Base-by-base conservation (phyloP, 2,888 invertebrate genomes). In the Nemotelus nigrinus region DNA sequence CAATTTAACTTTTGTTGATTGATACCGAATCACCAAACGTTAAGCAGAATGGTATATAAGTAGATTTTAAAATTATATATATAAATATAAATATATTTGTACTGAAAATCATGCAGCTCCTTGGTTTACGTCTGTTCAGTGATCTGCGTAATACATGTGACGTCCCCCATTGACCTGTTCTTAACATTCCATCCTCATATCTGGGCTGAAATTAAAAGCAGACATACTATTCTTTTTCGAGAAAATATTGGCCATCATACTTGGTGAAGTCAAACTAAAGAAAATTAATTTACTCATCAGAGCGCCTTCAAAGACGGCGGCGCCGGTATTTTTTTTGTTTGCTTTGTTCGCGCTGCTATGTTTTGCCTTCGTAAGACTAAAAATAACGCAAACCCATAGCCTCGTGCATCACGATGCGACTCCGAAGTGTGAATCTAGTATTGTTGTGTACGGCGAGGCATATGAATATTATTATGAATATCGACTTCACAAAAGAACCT, bases 221-320 rank as follows among this genome's bases (percentile, higher is more conserved):
- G 41, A 65, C 10, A 70, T 53, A 4, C 55, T 55, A 41, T 8
- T 53, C 70, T 70, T 70, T 70, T 70, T 25, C 25, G 55, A 43
- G 41, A 7, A 53, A 60, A 45, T 60, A 60, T 63, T 39, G 48
- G 60, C 74, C 58, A 60, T 74, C 74, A 47, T 58, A 25, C 58
- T 68, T 68, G 41, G 47, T 4, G 43, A 3, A 43, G 70, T 55
- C 8, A 48, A 50, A 41, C 50, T 25, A 74, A 53, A 39, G 41
- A 63, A 74, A 74, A 74, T 74, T 60, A 74, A 74, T 60, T 74
- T 74, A 74, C 63, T 74, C 70, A 70, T 53, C 65, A 65, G 47
- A 71, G 57, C 71, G 71, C 57, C 71, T 71, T 71, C 71, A 71
- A 71, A 71, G 71, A 45, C 74, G 74, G 47, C 74, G 74, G 60